Percentiles rank a stretch among this genome's conserved stretches.
Conservation (phyloP, 2,113 vertebrate species). For the Egretta garzetta region DNA sequence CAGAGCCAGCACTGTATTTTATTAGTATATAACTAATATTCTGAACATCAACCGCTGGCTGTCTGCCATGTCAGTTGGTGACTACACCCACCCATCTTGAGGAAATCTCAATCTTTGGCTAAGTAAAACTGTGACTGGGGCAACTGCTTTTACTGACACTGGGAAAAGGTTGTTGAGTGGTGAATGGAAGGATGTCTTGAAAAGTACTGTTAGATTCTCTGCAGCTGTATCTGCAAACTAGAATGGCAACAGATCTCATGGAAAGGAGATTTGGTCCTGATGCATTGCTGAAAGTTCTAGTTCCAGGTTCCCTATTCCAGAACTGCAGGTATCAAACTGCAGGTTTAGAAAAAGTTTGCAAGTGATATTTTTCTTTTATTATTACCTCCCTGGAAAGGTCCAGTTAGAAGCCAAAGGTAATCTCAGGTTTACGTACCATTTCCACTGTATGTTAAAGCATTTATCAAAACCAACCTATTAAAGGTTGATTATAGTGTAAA, state of each 20-base stretch:
- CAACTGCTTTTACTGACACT: not conserved
- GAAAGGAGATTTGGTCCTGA: not conserved
- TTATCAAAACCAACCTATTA: not conserved
- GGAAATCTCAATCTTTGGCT: not conserved
- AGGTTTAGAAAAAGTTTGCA: not conserved
- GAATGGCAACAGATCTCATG: not conserved
- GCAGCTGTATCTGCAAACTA: not conserved
- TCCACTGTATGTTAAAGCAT: not conserved
- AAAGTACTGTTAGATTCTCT: not conserved
- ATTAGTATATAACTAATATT: not conserved
- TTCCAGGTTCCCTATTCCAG: not conserved
- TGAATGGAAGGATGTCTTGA: not conserved
- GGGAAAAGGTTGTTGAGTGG: not conserved
- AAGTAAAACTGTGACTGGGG: not conserved
- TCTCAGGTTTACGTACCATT: not conserved
- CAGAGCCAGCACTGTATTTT: not conserved
- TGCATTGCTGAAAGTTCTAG: not conserved
- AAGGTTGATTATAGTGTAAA: not conserved
- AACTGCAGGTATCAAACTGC: not conserved
- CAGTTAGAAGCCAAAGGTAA: not conserved
- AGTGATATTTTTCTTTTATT: not conserved
- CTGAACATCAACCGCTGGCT: not conserved
- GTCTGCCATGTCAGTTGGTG: not conserved
- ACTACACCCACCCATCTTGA: not conserved
- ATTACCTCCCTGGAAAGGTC: not conserved